These are phyloP conservation scores for Ylistrum balloti DNA, from an alignment of 1,140 invertebrate species.

Conservation along the genomic window DNA sequence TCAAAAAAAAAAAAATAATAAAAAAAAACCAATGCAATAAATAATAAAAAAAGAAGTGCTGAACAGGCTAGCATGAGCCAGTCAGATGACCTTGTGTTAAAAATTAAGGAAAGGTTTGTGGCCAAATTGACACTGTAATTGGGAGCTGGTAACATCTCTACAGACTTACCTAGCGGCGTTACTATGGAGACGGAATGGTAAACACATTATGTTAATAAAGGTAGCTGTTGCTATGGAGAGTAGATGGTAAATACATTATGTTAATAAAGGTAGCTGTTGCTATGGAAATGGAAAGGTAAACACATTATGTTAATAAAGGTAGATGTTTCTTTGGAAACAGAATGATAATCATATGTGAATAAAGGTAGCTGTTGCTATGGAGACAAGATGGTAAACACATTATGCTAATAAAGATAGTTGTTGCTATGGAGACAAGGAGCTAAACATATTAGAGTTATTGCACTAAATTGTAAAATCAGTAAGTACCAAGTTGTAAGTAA, in stretches of 20 bases:
- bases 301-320: background rate
- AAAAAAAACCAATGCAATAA: no score
- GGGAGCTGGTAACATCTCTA: constrained; percentile 30
- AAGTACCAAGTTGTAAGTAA: no score
- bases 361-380: background rate
- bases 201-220: background rate
- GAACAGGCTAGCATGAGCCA: constrained; percentile 9
- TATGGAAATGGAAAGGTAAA: background rate
- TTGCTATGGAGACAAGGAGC: background rate
- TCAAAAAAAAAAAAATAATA: no score
- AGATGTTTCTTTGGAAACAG: background rate
- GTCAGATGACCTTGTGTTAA: background rate
- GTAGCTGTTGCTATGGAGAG: background rate
- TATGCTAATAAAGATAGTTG: background rate
- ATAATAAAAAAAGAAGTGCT: background rate
- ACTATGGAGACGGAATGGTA: background rate
- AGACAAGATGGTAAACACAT: background rate
- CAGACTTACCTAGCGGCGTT: constrained; percentile 4
- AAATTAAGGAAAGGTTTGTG: constrained; percentile 28
- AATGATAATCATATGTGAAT: background rate
- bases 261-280: background rate
- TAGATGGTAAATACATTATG: background rate
- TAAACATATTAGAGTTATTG: no score
- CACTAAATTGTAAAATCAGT: no score
- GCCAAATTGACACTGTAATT: background rate